Base-by-base conservation (phyloP, 1,140 invertebrate species). In the Scaptodrosophila lebanonensis region DNA sequence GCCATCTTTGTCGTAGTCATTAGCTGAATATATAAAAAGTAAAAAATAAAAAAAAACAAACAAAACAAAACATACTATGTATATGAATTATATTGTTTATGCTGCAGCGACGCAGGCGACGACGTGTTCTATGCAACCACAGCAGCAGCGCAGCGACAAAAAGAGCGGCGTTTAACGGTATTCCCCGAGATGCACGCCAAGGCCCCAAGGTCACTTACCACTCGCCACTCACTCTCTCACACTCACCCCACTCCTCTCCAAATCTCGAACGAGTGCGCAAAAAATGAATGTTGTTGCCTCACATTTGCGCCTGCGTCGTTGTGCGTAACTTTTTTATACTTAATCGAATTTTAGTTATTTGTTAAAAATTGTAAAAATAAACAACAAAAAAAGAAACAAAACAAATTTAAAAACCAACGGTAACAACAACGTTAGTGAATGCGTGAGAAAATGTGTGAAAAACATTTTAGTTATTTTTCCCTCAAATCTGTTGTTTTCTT, bases 1-100 rank as follows among this genome's bases (percentile, higher is more conserved):
- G 82, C 82, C 82, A 84, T 84, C 82, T 84, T 82, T 82, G 59
- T 84, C 64, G 59, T 84, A 84, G 79, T 84, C 79, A 79, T 84
- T 82, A 79, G 72, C 72, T 76, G 72, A 76, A 77, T 70, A 59
- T 57, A 51, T 58, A 43, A 30, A 27, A 22, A 27, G 42, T 40
- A 43, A 20, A 33, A 16, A 48, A 53, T 30, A 36, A 4, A 27
- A 5, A 9, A 5, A 27, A 4, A 27, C 25, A 27, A 5, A 9
- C 25, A 27, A 5, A 27, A 5, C 36, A 16, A 20, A 20, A 43
- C 18, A 45, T 29, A 29, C 25, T 13, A 16, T 38, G 44, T 13
- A 63, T 58, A 68, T 53, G 50, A 64, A 48, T 35, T 50, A 68
- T 56, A 53, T 30, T 2, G 33, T 22, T 38, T 17, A 38, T 30